These are phyloP conservation scores for Phaethornis superciliosus DNA, from an alignment of 2,113 vertebrate species.

Conservation along the genomic window DNA sequence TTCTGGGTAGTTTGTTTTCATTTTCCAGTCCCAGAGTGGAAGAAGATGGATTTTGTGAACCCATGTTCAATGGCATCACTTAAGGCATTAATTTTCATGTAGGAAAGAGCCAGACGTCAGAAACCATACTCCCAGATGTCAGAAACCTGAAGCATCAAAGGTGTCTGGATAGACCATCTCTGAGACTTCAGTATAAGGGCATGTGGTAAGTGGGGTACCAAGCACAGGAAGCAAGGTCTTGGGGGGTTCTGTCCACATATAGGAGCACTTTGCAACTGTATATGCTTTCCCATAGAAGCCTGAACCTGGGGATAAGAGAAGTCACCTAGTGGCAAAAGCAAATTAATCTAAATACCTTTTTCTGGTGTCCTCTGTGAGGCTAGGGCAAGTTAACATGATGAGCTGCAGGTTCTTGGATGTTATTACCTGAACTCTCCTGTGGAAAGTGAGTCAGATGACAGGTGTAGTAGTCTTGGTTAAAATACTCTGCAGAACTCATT, in stretches of 20 bases:
- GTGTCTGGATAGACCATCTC: not conserved
- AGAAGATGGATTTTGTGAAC: not conserved
- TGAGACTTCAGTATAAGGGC: not conserved
- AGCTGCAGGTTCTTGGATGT: not conserved
- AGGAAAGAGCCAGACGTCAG: not conserved
- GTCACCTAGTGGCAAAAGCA: not conserved
- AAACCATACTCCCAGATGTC: not conserved
- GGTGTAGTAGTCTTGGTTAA: not conserved
- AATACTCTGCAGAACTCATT: not conserved
- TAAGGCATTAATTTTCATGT: not conserved
- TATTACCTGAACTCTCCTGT: not conserved
- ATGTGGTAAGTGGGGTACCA: no score
- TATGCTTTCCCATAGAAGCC: not conserved
- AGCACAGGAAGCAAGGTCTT: not conserved
- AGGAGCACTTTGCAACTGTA: not conserved
- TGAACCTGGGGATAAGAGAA: not conserved
- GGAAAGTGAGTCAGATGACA: no score
- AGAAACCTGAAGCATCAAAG: not conserved
- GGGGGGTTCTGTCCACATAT: not conserved
- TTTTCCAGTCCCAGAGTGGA: not conserved
- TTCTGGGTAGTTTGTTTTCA: not conserved
- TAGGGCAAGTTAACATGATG: not conserved
- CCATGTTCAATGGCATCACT: not conserved
- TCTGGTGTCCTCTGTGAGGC: fast-evolving
- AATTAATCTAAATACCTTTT: not conserved